Evolutionary conservation across 2,797 vertebrate genomes (phyloP), one percentile per base, ranked within the genome.

Genomic region (Cuniculus paca): DNA sequence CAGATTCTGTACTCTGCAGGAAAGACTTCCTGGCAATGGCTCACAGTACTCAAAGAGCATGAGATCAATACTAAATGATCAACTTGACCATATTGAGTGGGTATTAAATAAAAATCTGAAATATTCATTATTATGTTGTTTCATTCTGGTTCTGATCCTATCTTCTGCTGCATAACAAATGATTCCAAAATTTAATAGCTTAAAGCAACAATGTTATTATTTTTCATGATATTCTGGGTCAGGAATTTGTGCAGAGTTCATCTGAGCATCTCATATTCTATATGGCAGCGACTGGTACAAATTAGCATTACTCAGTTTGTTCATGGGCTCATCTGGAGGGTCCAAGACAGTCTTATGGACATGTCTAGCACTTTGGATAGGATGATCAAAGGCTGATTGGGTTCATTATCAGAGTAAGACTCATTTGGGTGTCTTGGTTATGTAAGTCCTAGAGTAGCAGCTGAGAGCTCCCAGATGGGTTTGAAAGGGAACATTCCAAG

Each of bases 131-230:
- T 82, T 42, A 14, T 34, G 6, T n/a, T 24, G 0, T 36, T 36
- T 61, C 39, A 58, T 10, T 60, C 42, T 31, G 28, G 0, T 20
- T 54, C 19, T 28, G 56, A 31, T 48, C 72, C 16, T 65, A n/a
- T 36, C 31, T 68, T 84, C 65, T 68, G 20, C 31, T 65, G 45
- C 52, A 20, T 34, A 39, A 68, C 14, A 63, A 80, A 75, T 28
- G 79, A n/a, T 9, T 84, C 77, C 52, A 68, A 87, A 75, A 78
- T 54, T 42, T 26, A 84, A 56, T 36, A 39, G 42, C 45, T 88
- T 77, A 84, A 84, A 74, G 52, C 63, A 42, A 83, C 0, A 82
- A 28, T 10, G n/a, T 95, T 91, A 81, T 89, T 85, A 72, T 26
- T n/a, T 52, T 36, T 82, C 34, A 4, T 17, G 56, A 24, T 72